These are phyloP conservation scores for Solenodon paradoxus DNA, from an alignment of 2,113 vertebrate species.

Conservation along the genomic window DNA sequence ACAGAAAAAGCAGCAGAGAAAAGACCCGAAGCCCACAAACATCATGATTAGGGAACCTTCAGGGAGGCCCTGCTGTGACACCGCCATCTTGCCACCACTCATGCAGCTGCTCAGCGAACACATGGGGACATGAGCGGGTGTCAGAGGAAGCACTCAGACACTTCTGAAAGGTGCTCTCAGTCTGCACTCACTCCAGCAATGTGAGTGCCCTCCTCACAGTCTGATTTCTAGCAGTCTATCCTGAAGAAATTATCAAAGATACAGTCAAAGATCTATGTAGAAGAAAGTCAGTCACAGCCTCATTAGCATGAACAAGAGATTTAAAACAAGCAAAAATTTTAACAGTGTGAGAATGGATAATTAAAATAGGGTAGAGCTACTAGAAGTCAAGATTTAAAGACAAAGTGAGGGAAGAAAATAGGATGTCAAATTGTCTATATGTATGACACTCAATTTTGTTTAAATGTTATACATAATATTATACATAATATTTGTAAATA, in stretches of 20 bases:
- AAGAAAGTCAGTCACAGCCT: neutral
- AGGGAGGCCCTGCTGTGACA: neutral
- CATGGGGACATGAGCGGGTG: neutral
- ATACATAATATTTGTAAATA: slow-evolving; percentile 37
- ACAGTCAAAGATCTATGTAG: neutral
- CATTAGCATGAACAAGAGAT: neutral
- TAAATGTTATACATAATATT: neutral
- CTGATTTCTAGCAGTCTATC: neutral
- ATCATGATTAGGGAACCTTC: neutral
- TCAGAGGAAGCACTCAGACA: no score
- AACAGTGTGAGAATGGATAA: neutral
- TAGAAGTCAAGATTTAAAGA: slow-evolving; percentile 30
- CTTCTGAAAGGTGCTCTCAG: neutral
- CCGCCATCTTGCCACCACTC: neutral
- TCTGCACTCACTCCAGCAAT: neutral
- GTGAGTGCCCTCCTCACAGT: neutral
- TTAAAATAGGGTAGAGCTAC: neutral
- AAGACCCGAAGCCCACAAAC: neutral
- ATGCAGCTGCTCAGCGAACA: neutral
- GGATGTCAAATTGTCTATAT: neutral
- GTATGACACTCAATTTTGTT: neutral
- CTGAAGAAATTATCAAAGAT: slow-evolving; percentile 21
- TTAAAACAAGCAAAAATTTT: neutral
- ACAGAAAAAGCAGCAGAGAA: neutral
- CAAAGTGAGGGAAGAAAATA: neutral